Evolutionary conservation across 2,888 invertebrate species (phyloP).

Genomic region (Neoitamus cyanurus): DNA sequence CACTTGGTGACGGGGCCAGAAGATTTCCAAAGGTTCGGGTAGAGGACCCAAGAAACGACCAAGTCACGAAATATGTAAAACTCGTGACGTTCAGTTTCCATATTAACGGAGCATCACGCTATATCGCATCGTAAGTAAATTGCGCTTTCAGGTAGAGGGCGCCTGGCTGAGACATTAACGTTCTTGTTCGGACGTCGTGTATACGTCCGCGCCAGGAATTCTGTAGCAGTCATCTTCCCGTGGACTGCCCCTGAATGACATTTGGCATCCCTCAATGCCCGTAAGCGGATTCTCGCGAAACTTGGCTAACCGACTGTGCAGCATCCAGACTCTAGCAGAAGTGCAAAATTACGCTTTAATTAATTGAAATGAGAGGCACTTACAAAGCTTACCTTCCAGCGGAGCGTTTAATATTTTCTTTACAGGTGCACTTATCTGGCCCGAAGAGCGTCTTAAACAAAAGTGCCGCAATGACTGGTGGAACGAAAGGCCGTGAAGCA

Average conservation of each 20-base stretch:
- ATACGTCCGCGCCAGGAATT: background rate
- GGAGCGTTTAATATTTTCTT: background rate
- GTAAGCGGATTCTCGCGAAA: background rate
- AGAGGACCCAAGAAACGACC: background rate
- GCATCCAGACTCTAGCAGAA: background rate
- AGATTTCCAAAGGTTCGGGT: background rate
- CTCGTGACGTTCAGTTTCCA: background rate
- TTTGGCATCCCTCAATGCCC: background rate
- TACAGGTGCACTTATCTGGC: background rate
- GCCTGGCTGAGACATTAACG: background rate
- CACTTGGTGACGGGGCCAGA: background rate
- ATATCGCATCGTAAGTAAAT: background rate
- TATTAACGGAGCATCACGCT: background rate
- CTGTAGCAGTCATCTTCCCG: background rate
- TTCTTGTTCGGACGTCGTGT: background rate
- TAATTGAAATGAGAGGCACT: constrained; percentile 31
- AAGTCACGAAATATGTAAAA: constrained; percentile 12
- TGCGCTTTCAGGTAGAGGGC: background rate
- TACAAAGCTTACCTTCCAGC: background rate
- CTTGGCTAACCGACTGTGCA: background rate
- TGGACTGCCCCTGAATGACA: background rate
- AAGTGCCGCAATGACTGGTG: background rate
- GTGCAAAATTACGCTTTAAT: constrained; percentile 35
- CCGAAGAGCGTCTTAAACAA: background rate
- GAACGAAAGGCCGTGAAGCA: background rate